A percentile compares a stretch with the other conserved stretches of the same genome.
phyloP scores from a whole-genome alignment of 1,140 invertebrate genomes.

The Drosophila micromelanica region DNA sequence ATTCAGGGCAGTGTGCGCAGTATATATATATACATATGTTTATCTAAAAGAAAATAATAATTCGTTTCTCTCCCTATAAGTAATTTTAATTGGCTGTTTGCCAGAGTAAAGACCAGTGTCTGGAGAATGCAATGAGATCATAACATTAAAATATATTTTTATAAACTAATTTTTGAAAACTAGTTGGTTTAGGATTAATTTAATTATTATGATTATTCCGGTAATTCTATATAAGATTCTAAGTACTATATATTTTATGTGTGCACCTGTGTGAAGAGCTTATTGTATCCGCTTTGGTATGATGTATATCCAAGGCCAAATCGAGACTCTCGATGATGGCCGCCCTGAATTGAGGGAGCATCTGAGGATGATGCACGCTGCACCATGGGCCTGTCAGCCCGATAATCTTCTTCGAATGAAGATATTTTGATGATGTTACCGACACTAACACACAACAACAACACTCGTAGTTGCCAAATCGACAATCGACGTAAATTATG shows the following conservation, averaged over 20 bases:
- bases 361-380: conserved; percentile 83
- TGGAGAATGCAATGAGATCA: conserved; percentile 9
- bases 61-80: conserved; percentile 6
- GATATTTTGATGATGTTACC: conserved; percentile 83
- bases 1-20: conserved; percentile 2
- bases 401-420: conserved; percentile 84
- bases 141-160: neutral
- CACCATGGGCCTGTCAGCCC: conserved; percentile 85
- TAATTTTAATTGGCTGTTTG: conserved; percentile 9
- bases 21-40: neutral
- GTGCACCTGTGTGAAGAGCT: conserved; percentile 93
- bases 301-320: conserved; percentile 89
- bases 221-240: neutral
- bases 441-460: conserved; percentile 56
- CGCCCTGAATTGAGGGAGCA: conserved; percentile 83
- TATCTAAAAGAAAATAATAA: conserved; percentile 1
- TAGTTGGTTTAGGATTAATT: neutral
- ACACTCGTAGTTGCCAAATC: conserved; percentile 43
- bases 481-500: conserved; percentile 25
- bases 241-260: neutral
- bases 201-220: neutral
- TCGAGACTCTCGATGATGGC: conserved; percentile 83
- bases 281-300: conserved; percentile 93
- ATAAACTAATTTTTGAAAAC: neutral
- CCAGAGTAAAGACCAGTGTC: neutral